Conservation (phyloP, 2,797 vertebrate genomes). For the Syndactyla subalaris region DNA sequence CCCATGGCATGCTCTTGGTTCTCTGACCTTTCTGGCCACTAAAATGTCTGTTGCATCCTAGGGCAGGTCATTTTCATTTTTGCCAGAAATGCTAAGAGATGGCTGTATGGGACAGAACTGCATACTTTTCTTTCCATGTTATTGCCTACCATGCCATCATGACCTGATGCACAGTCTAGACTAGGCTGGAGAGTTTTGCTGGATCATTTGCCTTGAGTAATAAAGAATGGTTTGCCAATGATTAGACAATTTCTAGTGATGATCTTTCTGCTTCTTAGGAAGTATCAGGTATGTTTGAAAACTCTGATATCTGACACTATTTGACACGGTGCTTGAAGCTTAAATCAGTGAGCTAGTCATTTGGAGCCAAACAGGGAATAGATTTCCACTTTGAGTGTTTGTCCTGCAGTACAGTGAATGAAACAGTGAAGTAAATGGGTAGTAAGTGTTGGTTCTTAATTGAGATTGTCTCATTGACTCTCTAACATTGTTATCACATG, state of each 20-base stretch:
- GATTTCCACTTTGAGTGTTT: neutral
- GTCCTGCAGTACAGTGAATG: neutral
- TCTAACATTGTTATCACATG: neutral
- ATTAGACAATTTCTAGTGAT: neutral
- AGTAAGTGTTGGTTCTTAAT: neutral
- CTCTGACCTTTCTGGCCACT: neutral
- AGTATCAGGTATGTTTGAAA: neutral
- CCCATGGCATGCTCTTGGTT: neutral
- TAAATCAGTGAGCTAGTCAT: neutral
- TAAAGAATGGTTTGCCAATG: neutral
- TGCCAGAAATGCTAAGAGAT: neutral
- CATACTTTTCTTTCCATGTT: neutral
- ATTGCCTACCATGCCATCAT: neutral
- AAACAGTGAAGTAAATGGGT: neutral
- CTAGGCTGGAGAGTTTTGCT: neutral
- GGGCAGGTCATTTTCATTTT: neutral
- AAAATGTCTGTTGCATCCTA: neutral
- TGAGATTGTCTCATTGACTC: neutral
- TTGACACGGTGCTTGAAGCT: neutral
- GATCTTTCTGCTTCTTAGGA: neutral
- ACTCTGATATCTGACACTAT: neutral
- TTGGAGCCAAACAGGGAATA: neutral
- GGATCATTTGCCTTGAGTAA: neutral
- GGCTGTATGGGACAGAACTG: neutral
- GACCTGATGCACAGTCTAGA: neutral